phyloP scores from a whole-genome alignment of 2,797 vertebrate genomes.

The Myotis pilosus region DNA sequence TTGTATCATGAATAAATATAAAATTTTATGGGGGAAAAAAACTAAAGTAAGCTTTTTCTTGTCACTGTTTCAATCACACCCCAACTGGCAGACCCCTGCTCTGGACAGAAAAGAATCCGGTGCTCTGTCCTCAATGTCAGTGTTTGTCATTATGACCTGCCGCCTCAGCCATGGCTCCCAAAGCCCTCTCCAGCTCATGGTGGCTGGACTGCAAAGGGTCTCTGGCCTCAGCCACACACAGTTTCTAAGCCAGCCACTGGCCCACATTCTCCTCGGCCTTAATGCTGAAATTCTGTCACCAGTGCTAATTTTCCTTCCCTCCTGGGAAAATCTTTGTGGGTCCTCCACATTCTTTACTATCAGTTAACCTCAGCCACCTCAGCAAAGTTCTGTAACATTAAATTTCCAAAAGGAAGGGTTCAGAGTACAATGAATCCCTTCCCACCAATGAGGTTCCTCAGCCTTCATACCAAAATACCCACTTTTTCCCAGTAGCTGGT shows the following conservation, averaged over 20 bases:
- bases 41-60: background rate
- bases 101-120: background rate
- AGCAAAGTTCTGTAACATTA: background rate
- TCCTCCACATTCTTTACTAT: background rate
- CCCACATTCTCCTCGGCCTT: background rate
- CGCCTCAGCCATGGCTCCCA: background rate
- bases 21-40: no score
- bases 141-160: background rate
- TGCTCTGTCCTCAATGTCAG: no score
- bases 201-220: background rate
- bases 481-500: background rate
- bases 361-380: background rate
- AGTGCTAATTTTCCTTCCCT: background rate
- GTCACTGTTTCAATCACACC: background rate
- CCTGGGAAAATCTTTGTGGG: background rate
- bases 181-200: background rate
- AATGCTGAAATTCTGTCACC: background rate
- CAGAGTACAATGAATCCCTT: background rate
- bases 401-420: background rate
- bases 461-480: background rate
- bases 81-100: background rate
- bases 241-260: background rate
- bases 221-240: background rate
- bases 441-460: background rate
- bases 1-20: no score